Percentiles rank a stretch among this genome's conserved stretches.
Evolutionary conservation across 53 echinoderm and acorn worm species (phyloP).

Genomic region (Temnopleurus reevesii): DNA sequence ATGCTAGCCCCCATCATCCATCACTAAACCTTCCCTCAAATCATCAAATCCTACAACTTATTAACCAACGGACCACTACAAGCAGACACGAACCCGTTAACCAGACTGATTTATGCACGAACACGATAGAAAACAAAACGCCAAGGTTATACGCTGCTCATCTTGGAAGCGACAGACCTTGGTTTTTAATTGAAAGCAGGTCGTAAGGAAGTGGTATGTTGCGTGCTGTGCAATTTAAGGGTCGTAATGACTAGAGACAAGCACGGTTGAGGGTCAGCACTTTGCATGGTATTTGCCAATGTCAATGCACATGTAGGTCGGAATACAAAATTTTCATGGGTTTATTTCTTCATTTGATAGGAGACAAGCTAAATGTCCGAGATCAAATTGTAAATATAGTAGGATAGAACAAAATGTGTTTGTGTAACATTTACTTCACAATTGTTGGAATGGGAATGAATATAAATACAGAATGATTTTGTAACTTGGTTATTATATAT

Average conservation of each 20-base stretch:
- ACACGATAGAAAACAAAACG: constrained; percentile 1
- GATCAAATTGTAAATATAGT: too few species aligned
- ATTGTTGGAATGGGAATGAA: too few species aligned
- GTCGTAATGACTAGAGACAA: neutral
- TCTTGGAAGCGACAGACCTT: neutral
- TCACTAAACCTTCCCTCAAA: neutral
- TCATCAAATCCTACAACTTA: constrained; percentile 32
- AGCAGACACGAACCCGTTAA: constrained; percentile 20
- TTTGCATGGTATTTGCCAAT: too few species aligned
- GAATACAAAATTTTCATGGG: too few species aligned
- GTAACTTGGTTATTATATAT: too few species aligned
- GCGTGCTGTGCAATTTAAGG: neutral
- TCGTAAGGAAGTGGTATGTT: neutral
- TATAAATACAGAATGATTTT: too few species aligned
- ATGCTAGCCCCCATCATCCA: neutral
- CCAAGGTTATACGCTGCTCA: neutral
- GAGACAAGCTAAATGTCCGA: too few species aligned
- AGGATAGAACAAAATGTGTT: too few species aligned
- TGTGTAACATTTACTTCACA: too few species aligned
- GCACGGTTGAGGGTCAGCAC: neutral
- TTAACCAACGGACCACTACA: constrained; percentile 20
- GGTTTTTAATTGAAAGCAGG: constrained; percentile 8
- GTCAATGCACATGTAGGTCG: too few species aligned
- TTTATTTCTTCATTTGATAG: too few species aligned
- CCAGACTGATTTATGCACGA: constrained; percentile 11